Conservation (phyloP, 1,140 invertebrate genomes). For the Marisa cornuarietis region DNA sequence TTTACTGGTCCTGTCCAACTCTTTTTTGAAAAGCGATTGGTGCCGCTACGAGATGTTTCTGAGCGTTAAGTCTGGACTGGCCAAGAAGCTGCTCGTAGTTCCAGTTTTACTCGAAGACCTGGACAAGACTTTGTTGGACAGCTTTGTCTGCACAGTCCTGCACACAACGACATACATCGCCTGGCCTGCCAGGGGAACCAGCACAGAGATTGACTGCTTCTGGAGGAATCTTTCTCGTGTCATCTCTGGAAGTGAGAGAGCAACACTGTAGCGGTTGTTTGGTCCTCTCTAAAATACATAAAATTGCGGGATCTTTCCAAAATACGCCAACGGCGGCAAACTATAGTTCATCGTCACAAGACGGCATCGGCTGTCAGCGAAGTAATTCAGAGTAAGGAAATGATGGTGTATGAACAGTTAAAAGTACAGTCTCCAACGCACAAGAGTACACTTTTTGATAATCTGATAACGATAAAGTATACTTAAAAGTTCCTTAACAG, state of each 20-base stretch:
- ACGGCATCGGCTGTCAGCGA: too few species aligned
- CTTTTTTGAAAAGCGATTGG: slow-evolving; percentile 5
- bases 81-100: background rate
- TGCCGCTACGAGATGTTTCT: slow-evolving; percentile 27
- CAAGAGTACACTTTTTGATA: too few species aligned
- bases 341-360: too few species aligned
- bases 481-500: too few species aligned
- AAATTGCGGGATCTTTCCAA: too few species aligned
- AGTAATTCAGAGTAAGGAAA: too few species aligned
- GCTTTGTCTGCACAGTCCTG: slow-evolving; percentile 17
- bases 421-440: too few species aligned
- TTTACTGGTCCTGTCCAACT: slow-evolving; percentile 26
- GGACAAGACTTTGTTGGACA: slow-evolving; percentile 13
- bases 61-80: slow-evolving; percentile 11
- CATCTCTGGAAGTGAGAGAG: background rate
- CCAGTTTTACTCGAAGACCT: slow-evolving; percentile 25
- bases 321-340: too few species aligned
- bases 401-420: too few species aligned
- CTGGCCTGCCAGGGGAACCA: slow-evolving; percentile 1
- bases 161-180: slow-evolving; percentile 23
- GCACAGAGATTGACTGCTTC: background rate
- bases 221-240: background rate
- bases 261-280: too few species aligned
- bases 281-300: too few species aligned
- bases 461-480: too few species aligned